phyloP scores from a whole-genome alignment of 2,797 vertebrate species.

The Enteromius radiatus region DNA sequence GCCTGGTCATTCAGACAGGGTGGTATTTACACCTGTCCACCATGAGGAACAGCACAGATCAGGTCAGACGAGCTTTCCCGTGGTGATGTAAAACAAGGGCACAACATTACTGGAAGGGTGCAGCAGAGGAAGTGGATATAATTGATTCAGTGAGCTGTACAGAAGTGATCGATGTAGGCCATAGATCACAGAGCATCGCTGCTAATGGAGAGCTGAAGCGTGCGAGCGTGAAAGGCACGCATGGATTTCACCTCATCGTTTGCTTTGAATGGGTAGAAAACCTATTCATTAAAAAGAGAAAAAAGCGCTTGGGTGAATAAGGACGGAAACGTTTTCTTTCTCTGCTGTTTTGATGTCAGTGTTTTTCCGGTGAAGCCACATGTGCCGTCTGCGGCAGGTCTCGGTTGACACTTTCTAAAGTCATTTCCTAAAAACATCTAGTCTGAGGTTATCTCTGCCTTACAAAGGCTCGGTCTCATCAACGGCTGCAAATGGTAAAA shows the following conservation, averaged over 20 bases:
- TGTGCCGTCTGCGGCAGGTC: conserved; percentile 12
- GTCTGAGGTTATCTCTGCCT: conserved; percentile 25
- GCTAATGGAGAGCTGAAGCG: conserved; percentile 2
- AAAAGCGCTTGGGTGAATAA: neutral
- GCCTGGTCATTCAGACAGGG: neutral
- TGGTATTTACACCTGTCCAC: neutral
- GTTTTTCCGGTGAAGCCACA: conserved; percentile 30
- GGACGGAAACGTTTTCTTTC: neutral
- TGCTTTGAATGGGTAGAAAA: neutral
- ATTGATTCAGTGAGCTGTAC: conserved; percentile 1
- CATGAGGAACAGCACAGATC: neutral
- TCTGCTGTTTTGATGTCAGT: neutral
- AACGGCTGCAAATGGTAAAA: neutral
- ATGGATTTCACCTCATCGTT: neutral
- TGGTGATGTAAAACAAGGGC: neutral
- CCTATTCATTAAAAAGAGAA: neutral
- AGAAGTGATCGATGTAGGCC: conserved; percentile 19
- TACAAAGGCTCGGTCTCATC: neutral
- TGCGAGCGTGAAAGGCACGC: conserved; percentile 1
- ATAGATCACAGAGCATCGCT: neutral
- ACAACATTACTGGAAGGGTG: neutral
- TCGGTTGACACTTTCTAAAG: conserved; percentile 28
- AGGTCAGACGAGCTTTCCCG: neutral
- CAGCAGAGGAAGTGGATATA: neutral
- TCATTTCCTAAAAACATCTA: conserved; percentile 42